Evolutionary conservation across 1,140 invertebrate genomes (phyloP).

Genomic region (Pseudomyrmex flavicornis): DNA sequence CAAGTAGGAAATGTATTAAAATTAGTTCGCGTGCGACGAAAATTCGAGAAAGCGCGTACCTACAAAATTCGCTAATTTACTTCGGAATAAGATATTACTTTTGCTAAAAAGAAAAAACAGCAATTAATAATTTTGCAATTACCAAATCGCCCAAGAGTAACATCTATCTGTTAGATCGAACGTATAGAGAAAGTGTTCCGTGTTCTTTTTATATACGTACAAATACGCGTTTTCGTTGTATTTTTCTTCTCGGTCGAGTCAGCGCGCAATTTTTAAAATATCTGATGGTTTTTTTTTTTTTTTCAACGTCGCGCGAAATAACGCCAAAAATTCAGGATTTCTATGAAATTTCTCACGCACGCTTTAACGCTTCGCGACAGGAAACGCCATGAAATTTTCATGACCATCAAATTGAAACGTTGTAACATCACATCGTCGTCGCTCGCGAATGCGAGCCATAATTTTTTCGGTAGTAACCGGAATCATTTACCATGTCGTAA

Average conservation of each 20-base stretch:
- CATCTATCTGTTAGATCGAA: neutral
- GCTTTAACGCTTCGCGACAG: slow-evolving; percentile 25
- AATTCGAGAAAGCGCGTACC: too few relatives aligned
- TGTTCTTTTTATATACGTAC: too few relatives aligned
- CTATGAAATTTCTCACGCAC: neutral
- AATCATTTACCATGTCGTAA: too few relatives aligned
- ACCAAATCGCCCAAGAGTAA: neutral
- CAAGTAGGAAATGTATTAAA: slow-evolving; percentile 11
- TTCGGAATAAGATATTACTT: too few relatives aligned
- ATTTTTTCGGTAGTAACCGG: too few relatives aligned
- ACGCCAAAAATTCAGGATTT: slow-evolving; percentile 13
- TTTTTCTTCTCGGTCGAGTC: neutral
- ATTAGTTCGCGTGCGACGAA: neutral
- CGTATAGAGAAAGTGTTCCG: too few relatives aligned
- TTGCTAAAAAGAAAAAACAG: too few relatives aligned
- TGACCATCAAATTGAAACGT: slow-evolving; percentile 24
- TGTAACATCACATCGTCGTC: neutral
- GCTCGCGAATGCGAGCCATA: neutral
- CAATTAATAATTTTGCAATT: too few relatives aligned
- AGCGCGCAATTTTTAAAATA: neutral
- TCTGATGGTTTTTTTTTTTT: slow-evolving; percentile 5
- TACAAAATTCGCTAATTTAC: too few relatives aligned
- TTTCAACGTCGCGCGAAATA: slow-evolving; percentile 16
- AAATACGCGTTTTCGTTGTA: too few relatives aligned
- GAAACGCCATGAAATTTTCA: slow-evolving; percentile 27